Evolutionary conservation across 2,113 vertebrate species (phyloP).

Genomic region (Sinocyclocheilus anophthalmus): DNA sequence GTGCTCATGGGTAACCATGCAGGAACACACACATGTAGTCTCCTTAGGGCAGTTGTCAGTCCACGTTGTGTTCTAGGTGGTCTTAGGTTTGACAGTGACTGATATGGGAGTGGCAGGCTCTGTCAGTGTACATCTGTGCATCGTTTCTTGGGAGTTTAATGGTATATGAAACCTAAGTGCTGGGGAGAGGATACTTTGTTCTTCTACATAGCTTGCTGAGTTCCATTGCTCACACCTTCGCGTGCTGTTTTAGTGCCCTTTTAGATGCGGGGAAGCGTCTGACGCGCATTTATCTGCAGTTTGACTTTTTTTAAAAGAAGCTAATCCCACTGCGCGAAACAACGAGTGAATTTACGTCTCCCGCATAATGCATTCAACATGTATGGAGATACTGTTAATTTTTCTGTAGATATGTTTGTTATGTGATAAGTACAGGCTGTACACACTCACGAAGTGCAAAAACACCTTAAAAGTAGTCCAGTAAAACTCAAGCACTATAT

Average conservation of each 20-base stretch:
- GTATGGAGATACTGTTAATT: not conserved
- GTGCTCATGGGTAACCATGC: conserved; percentile 9
- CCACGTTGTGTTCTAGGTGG: conserved; percentile 4
- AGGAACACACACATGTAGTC: not conserved
- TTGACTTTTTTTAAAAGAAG: too few species aligned
- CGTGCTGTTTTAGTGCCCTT: too few species aligned
- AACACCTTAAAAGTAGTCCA: not conserved
- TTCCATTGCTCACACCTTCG: not conserved
- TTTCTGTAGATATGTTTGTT: not conserved
- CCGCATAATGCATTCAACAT: too few species aligned
- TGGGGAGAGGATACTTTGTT: too few species aligned
- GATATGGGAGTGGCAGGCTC: not conserved
- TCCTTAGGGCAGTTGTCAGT: conserved; percentile 22
- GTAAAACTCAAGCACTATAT: not conserved
- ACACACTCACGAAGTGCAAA: not conserved
- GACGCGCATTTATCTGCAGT: too few species aligned
- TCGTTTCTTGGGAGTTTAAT: conserved; percentile 1
- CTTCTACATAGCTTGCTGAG: not conserved
- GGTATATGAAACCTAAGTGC: too few species aligned
- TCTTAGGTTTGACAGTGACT: conserved; percentile 36
- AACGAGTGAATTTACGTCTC: too few species aligned
- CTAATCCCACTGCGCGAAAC: too few species aligned
- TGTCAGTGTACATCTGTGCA: conserved; percentile 15
- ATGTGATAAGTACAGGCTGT: not conserved
- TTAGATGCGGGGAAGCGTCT: too few species aligned